Evolutionary conservation across 2,888 invertebrate species (phyloP), one percentile per base, ranked within the genome.

Genomic region (Chrysotoxum bicinctum): DNA sequence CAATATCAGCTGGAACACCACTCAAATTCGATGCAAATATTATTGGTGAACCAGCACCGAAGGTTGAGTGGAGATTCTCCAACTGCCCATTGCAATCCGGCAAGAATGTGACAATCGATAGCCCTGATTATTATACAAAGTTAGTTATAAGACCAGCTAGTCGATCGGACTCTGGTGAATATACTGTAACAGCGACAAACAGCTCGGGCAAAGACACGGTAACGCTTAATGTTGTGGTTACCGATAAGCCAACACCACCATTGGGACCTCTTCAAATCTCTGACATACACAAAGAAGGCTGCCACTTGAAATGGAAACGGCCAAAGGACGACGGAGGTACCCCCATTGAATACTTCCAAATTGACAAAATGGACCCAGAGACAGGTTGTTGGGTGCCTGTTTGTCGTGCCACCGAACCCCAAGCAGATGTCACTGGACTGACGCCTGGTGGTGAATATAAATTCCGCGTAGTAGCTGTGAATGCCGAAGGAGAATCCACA

Each of bases 381-480:
- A 97, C 97, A 69, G 97, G 97, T 7, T 95, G 95, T 90, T 97
- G 97, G 97, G 95, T 97, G 87, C 97, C 97, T 1, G 97, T 97
- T 89, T 97, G 96, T 19, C 94, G 97, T 87, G 94, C 97, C 12
- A 94, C 95, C 48, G 97, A 97, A 88, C 96, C 97, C 35, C 95
- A 94, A 90, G 94, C 96, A 88, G 96, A 97, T 89, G 96, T 97
- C 0, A 95, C 95, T 88, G 96, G 97, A 50, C 92, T 99, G 88
- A 98, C 96, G 87, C 96, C 97, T 78, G 96, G 97, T 90, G 96
- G 97, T 91, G 97, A 98, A 93, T 99, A 99, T 92, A 96, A 96
- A 93, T 99, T 99, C 95, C 94, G 99, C 78, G 98, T 99, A 6
- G 94, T 96, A 5, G 99, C 99, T 60, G 97, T 99, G 14, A 99